These are phyloP conservation scores for Synergus laeviventris DNA, from an alignment of 2,888 invertebrate species.

Conservation along the genomic window DNA sequence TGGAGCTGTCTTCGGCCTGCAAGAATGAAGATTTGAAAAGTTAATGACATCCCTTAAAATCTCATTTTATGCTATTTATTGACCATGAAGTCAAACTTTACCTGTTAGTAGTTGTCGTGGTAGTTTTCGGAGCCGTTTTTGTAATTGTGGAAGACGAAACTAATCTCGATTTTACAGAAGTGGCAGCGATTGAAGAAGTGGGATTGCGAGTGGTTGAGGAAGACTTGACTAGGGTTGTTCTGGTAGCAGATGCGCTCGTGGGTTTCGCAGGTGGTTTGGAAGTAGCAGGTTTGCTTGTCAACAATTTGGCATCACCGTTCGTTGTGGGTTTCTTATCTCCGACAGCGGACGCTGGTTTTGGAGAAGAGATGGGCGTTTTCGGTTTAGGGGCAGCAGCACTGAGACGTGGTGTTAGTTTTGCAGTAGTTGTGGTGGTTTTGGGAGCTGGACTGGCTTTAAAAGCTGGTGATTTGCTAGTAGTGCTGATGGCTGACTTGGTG, in stretches of 20 bases:
- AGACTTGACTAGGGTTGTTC: slow-evolving; percentile 55
- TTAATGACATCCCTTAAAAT: background rate
- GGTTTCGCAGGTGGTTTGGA: slow-evolving; percentile 58
- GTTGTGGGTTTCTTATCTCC: slow-evolving; percentile 78
- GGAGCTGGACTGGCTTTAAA: slow-evolving; percentile 51
- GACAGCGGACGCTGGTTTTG: slow-evolving; percentile 54
- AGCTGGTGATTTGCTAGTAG: slow-evolving; percentile 50
- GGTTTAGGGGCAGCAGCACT: slow-evolving; percentile 55
- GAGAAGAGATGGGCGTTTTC: slow-evolving; percentile 48
- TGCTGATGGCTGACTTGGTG: slow-evolving; percentile 48
- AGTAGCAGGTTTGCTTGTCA: slow-evolving; percentile 53
- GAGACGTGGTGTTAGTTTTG: slow-evolving; percentile 55
- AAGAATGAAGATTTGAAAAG: background rate
- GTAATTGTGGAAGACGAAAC: slow-evolving; percentile 48
- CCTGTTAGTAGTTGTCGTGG: slow-evolving; percentile 46
- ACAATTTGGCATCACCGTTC: slow-evolving; percentile 79
- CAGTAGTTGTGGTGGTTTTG: slow-evolving; percentile 44
- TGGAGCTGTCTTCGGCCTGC: slow-evolving; percentile 61
- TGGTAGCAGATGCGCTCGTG: slow-evolving; percentile 49
- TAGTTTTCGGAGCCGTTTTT: slow-evolving; percentile 54
- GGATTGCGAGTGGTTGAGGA: slow-evolving; percentile 59
- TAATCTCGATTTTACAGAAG: slow-evolving; percentile 53
- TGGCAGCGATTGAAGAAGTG: slow-evolving; percentile 61
- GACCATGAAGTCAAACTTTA: background rate
- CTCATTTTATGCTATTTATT: background rate